A percentile compares a stretch with the other conserved stretches of the same genome.
Evolutionary conservation across 2,888 invertebrate genomes (phyloP).

Genomic region (Sialis fuliginosa): DNA sequence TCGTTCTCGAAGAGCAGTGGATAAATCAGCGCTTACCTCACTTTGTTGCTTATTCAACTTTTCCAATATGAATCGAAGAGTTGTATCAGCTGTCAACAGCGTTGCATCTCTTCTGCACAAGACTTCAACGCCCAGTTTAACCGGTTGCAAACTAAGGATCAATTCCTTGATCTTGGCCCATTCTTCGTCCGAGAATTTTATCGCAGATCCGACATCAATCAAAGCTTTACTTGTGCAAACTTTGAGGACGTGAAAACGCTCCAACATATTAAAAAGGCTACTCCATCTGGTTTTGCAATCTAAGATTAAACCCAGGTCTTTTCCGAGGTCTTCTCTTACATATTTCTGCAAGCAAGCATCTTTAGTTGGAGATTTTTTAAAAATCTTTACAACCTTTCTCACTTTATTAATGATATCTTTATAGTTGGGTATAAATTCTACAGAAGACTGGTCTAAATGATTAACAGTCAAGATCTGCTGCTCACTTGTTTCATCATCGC

Average conservation of each 20-base stretch:
- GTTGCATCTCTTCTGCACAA: conserved; percentile 8
- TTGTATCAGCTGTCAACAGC: conserved; percentile 5
- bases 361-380: too few species aligned
- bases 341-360: too few species aligned
- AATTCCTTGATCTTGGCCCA: conserved; percentile 3
- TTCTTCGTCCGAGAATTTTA: conserved; percentile 6
- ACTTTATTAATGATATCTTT: too few species aligned
- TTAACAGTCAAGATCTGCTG: too few species aligned
- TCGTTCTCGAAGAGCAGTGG: conserved; percentile 1
- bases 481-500: conserved; percentile 8
- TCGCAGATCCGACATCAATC: conserved; percentile 4
- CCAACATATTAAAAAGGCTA: conserved; percentile 7
- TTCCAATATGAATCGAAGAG: conserved; percentile 4
- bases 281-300: conserved; percentile 8
- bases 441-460: too few species aligned
- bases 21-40: conserved; percentile 1
- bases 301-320: too few species aligned
- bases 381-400: too few species aligned
- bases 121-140: conserved; percentile 8
- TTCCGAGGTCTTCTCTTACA: too few species aligned
- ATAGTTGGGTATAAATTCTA: too few species aligned
- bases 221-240: conserved; percentile 7
- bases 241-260: conserved; percentile 7
- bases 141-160: conserved; percentile 3
- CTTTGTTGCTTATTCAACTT: conserved; percentile 1